Evolutionary conservation across 1,140 invertebrate genomes (phyloP).

Genomic region (Polypedilum vanderplanki): DNA sequence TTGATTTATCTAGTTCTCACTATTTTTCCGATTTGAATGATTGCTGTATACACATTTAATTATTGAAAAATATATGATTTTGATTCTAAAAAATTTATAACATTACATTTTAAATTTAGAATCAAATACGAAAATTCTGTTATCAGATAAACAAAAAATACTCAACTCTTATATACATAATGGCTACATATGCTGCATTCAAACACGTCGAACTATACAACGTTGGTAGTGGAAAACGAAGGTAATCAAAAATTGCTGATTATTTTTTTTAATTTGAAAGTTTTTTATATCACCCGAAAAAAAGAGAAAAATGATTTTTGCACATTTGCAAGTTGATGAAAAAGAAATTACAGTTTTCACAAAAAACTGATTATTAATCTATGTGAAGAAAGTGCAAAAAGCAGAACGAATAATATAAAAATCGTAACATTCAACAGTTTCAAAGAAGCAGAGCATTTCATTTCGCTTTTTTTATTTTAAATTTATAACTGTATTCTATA

Average conservation of each 20-base stretch:
- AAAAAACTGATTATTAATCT: conserved; percentile 10
- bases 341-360: conserved; percentile 17
- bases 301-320: conserved; percentile 11
- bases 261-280: background rate
- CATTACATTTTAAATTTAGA: too few species aligned
- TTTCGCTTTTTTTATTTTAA: background rate
- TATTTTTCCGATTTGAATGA: background rate
- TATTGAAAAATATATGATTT: background rate
- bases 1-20: background rate
- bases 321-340: background rate
- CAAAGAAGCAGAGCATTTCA: background rate
- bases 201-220: conserved; percentile 65
- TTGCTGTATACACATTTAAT: background rate
- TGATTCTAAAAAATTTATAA: background rate
- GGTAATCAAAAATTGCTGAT: conserved; percentile 44
- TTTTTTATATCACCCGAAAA: background rate
- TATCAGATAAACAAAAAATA: too few species aligned
- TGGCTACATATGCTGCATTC: conserved; percentile 62
- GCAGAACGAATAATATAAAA: conserved; percentile 20
- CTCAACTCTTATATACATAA: conserved; percentile 35
- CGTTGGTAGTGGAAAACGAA: conserved; percentile 61
- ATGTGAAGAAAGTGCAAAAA: conserved; percentile 25
- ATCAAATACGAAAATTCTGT: too few species aligned
- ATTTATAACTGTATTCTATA: conserved; percentile 23
- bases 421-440: conserved; percentile 14